Base-by-base conservation (phyloP, 2,888 invertebrate species). In the Pristionchus fissidentatus region DNA sequence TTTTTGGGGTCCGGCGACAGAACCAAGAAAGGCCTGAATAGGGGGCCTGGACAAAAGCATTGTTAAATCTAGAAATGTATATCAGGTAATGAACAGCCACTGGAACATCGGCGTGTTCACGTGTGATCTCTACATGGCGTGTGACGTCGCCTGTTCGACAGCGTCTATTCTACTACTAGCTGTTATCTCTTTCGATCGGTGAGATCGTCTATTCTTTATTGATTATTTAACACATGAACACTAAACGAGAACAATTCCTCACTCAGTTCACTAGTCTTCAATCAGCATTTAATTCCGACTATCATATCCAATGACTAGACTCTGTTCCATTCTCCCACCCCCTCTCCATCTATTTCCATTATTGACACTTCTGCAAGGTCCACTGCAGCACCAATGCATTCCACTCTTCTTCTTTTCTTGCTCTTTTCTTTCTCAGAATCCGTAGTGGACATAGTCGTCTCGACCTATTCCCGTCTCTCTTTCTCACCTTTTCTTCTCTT, bases 91-190 rank as follows among this genome's bases (percentile, higher is more conserved):
- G 79, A 91, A 92, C 77, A 92, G 92, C 46, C 86, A 89, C 49
- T 94, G 94, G 94, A 90, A 90, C 84, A 88, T 94, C 43, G 93
- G 93, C 38, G 92, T 93, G 85, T 89, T 92, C 32, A 90, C 94
- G 84, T 94, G 94, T 90, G 94, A 94, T 87, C 92, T 94, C 46
- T 94, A 94, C 93, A 93, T 93, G 52, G 93, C 94, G 1, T 90
- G 92, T 84, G 94, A 94, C 88, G 94, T 94, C 46, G 92, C 93
- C 90, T 93, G 93, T 57, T 93, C 93, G 86, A 94, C 94, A 3
- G 93, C 94, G 3, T 94, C 94, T 83, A 94, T 94, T 75, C 91
- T 94, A 32, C 93, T 94, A 82, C 92, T 94, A n/a, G 93, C 93
- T 10, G 93, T 94, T 38, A 94, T 94, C 81, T 93, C 93, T 85